Base-by-base conservation (phyloP, 2,888 invertebrate genomes). In the Limnephilus rhombicus region DNA sequence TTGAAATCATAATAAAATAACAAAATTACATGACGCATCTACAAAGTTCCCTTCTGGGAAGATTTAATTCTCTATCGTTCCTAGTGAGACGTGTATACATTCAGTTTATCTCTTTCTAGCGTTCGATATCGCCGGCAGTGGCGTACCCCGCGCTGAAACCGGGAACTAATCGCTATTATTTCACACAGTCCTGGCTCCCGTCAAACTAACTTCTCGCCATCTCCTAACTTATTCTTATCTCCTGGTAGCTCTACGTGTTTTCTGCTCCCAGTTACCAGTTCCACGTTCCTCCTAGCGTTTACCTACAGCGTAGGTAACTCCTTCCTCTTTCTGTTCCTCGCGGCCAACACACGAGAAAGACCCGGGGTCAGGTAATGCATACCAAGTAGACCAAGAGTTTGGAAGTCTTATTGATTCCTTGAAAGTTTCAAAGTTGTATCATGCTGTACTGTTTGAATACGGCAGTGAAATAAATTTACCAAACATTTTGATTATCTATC, bases 61-160 rank as follows among this genome's bases (percentile, higher is more conserved):
- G 90, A 90, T 82, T 92, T 92, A 85, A 92, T 92, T 92, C 91
- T 91, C 86, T 86, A 45, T 81, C 68, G 91, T 91, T 92, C 89
- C 86, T 91, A 91, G 92, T 91, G 92, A 92, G 92, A 90, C 92
- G 80, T 91, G 89, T 89, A 89, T 91, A 91, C 80, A 91, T 80
- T 80, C 53, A 68, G 90, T 90, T 81, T 86, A 68, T 92, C 92
- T 91, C 91, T 91, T 45, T 92, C 92, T 86, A 90, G 68, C 91
- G 92, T 86, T 92, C 92, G 91, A 92, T 92, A 92, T 91, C 88
- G 87, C 86, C 80, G 82, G 45, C 85, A 31, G 86, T 45, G 81
- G 92, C 90, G 90, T 87, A 53, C 86, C 89, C 91, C 90, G 86
- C 45, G 87, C 85, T 89, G 37, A 49, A 89, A 81, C 45, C n/a